Evolutionary conservation across 2,888 invertebrate genomes (phyloP), one percentile per base, ranked within the genome.

Genomic region (Aspidiotus destructor): DNA sequence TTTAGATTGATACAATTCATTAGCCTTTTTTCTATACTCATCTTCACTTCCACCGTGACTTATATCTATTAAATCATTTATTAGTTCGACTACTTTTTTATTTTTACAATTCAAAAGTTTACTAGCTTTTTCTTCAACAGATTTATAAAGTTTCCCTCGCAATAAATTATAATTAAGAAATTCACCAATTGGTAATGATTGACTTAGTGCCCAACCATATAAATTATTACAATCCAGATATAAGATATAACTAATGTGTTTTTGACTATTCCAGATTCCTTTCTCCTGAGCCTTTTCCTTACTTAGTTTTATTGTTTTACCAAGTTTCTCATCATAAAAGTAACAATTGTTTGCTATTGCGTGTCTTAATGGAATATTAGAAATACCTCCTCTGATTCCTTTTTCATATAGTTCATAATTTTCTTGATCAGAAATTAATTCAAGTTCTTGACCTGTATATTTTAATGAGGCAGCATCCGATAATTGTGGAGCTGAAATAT

Each of bases 381-480:
- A 60, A 60, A 60, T 40, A 60, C 40, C 60, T 7, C 41, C 60
- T 60, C 60, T 60, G 5, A 60, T 60, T 55, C 55, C 55, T 55
- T 55, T 55, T 55, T 16, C 55, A 55, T 5, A 55, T 2, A 55
- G n/a, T 5, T 60, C 60, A 60, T 60, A 60, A 60, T 60, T 60
- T 7, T 60, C 60, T 60, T 60, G 40, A 55, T 55, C 55, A 55
- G 55, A 2, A 8, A 41, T 16, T 60, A 60, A 60, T 60, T 60
- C 60, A 16, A 60, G 60, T 40, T 60, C 41, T 60, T 60, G 60
- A 60, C 40, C 60, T 15, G 60, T 60, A 60, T 60, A 60, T 60
- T 60, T 60, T 6, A 60, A 60, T 60, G 60, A 60, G 15, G 60
- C 57, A 40, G 41, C 60, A 60, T 60, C 41, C 5, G 41, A 60